Percentiles rank a stretch among this genome's conserved stretches.
Conservation (phyloP, 2,888 invertebrate species). For the Chydorus sphaericus region DNA sequence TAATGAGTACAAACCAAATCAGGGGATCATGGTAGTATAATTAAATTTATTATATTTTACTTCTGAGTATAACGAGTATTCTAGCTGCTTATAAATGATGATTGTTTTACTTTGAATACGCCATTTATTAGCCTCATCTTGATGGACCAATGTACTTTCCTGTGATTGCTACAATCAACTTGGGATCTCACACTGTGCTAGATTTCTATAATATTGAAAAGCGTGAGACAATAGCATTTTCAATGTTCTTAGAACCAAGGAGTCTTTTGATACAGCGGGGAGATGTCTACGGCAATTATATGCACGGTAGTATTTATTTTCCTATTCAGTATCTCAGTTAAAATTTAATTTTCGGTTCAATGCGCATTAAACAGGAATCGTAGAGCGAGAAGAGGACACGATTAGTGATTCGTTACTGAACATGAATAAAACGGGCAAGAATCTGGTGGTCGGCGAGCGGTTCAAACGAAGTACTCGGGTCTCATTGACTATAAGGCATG, state of each 20-base stretch:
- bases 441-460: too few species aligned
- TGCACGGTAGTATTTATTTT: too few species aligned
- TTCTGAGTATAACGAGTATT: too few species aligned
- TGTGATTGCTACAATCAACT: constrained; percentile 77
- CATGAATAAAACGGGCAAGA: too few species aligned
- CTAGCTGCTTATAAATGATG: not conserved
- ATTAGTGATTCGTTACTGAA: too few species aligned
- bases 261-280: constrained; percentile 76
- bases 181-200: constrained; percentile 80
- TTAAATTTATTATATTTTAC: too few species aligned
- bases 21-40: constrained; percentile 71
- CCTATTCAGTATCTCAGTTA: too few species aligned
- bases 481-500: too few species aligned
- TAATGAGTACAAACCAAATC: constrained; percentile 83
- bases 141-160: constrained; percentile 92
- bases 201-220: constrained; percentile 49
- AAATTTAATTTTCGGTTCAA: too few species aligned
- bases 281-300: constrained; percentile 61
- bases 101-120: constrained; percentile 16
- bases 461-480: too few species aligned
- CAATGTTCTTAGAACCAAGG: constrained; percentile 49
- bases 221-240: constrained; percentile 10
- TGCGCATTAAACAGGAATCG: too few species aligned
- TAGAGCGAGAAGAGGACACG: too few species aligned
- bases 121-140: constrained; percentile 70